Conservation (phyloP, 2,888 invertebrate species). For the Polia nebulosa region DNA sequence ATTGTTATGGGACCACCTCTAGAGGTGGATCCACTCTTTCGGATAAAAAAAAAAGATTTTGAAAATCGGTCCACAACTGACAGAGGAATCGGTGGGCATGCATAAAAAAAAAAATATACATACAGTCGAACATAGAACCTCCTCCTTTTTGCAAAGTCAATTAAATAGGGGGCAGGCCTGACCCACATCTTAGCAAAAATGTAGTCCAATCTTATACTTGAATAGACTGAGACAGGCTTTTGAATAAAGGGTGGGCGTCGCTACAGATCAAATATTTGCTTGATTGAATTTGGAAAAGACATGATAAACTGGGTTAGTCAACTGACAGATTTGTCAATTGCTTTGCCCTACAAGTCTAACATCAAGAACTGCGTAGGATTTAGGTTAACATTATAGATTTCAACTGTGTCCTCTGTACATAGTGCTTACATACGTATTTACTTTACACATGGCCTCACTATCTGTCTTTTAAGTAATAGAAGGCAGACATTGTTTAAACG, state of each 20-base stretch:
- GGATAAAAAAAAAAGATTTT: too few species aligned
- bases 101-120: too few species aligned
- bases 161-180: neutral
- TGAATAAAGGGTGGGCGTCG: constrained; percentile 27
- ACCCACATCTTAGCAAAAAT: constrained; percentile 8
- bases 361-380: constrained; percentile 9
- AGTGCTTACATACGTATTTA: neutral
- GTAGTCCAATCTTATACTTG: constrained; percentile 28
- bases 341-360: neutral
- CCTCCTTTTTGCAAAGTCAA: too few species aligned
- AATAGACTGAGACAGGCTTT: constrained; percentile 22
- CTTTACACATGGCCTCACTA: neutral
- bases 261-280: constrained; percentile 40
- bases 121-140: too few species aligned
- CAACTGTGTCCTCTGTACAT: neutral
- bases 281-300: constrained; percentile 28
- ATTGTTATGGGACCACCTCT: too few species aligned
- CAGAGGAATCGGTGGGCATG: too few species aligned
- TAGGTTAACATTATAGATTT: neutral
- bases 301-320: constrained; percentile 22
- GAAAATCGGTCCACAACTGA: too few species aligned
- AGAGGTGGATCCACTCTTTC: too few species aligned
- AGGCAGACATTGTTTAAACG: too few species aligned
- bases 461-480: too few species aligned
- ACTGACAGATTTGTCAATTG: constrained; percentile 17